These are phyloP conservation scores for Lasioglossum albipes DNA, from an alignment of 1,140 invertebrate genomes.

Conservation along the genomic window DNA sequence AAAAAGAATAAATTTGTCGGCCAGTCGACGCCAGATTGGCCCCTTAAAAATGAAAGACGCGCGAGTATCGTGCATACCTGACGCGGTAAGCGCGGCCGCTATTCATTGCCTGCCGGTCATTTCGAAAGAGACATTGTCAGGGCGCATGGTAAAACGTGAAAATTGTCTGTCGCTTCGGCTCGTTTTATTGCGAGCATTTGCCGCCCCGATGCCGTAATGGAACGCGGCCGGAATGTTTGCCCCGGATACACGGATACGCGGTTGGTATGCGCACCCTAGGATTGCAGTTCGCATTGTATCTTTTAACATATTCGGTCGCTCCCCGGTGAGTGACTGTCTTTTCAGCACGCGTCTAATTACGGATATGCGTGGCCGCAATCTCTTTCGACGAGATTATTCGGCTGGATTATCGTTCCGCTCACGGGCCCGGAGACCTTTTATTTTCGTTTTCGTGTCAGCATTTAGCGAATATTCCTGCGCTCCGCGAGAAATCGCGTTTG, in stretches of 20 bases:
- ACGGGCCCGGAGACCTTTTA: constrained; percentile 10
- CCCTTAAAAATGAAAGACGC: no score
- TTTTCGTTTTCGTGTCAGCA: neutral
- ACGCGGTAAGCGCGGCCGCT: no score
- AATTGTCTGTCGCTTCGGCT: constrained; percentile 41
- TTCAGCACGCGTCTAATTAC: constrained; percentile 11
- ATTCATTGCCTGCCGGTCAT: constrained; percentile 37
- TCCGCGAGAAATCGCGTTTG: neutral
- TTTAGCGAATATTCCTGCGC: constrained; percentile 5
- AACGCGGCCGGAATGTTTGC: constrained; percentile 38
- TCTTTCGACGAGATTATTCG: constrained; percentile 12
- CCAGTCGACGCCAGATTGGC: no score
- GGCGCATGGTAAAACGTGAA: constrained; percentile 30
- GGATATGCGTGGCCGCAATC: neutral
- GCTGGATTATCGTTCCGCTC: constrained; percentile 10
- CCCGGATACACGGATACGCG: neutral
- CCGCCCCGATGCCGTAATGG: constrained; percentile 33
- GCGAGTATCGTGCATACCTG: no score
- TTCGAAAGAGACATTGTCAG: constrained; percentile 41
- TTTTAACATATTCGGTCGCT: constrained; percentile 27
- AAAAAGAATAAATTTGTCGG: no score
- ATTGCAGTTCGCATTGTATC: constrained; percentile 11
- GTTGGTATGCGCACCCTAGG: constrained; percentile 7
- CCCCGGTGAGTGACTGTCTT: neutral
- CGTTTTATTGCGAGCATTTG: constrained; percentile 43